These are phyloP conservation scores for Pogoniulus pusillus DNA, from an alignment of 2,797 vertebrate genomes.

Conservation along the genomic window DNA sequence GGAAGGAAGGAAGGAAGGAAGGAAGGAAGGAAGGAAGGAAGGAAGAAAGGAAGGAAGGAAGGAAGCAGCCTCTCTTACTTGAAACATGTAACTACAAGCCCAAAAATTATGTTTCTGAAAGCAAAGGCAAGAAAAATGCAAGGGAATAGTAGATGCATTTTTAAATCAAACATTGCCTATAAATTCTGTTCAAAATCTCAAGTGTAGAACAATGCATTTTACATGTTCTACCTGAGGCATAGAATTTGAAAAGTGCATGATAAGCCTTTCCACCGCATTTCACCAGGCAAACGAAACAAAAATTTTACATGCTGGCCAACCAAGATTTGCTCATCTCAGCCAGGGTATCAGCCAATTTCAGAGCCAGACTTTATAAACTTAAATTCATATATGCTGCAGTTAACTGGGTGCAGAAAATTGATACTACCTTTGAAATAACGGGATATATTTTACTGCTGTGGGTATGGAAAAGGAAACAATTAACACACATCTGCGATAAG, in stretches of 20 bases:
- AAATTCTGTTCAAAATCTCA: slow-evolving; percentile 59
- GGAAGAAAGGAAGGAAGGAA: not conserved
- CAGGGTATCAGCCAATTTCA: slow-evolving; percentile 31
- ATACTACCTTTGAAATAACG: slow-evolving; percentile 55
- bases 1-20: too few relatives aligned
- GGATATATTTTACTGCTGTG: slow-evolving; percentile 54
- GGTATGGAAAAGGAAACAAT: slow-evolving; percentile 68
- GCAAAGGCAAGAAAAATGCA: slow-evolving; percentile 26
- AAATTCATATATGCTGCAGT: slow-evolving; percentile 50
- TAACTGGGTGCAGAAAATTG: slow-evolving; percentile 43
- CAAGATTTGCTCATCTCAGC: slow-evolving; percentile 20
- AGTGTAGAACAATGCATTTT: slow-evolving; percentile 47
- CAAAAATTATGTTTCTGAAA: slow-evolving; percentile 37
- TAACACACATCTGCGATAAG: slow-evolving; percentile 67
- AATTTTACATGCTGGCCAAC: slow-evolving; percentile 17
- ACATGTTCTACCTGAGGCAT: slow-evolving; percentile 43
- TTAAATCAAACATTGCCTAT: slow-evolving; percentile 29
- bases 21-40: too few relatives aligned
- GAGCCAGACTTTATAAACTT: slow-evolving; percentile 45
- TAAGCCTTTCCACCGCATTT: slow-evolving; percentile 31
- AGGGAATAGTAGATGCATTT: slow-evolving; percentile 18
- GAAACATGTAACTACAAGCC: not conserved
- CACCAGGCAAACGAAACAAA: slow-evolving; percentile 11
- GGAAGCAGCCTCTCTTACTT: not conserved
- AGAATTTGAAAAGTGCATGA: slow-evolving; percentile 37